Conservation (phyloP, 2,797 vertebrate genomes). For the Podargus strigoides region DNA sequence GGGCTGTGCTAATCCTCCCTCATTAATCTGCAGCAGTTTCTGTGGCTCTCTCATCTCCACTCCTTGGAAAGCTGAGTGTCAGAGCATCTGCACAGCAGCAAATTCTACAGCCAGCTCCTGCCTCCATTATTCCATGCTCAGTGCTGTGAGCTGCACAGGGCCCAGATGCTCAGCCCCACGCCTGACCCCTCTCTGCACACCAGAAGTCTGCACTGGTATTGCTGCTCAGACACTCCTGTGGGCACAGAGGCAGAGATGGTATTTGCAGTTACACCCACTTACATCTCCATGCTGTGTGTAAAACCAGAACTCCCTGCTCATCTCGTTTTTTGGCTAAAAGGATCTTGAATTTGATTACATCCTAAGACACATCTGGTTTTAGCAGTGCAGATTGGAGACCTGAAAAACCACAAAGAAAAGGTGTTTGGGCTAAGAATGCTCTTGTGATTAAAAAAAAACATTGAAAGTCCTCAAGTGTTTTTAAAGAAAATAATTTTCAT, state of each 20-base stretch:
- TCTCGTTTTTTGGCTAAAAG: not conserved
- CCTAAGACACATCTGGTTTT: not conserved
- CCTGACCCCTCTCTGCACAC: not conserved
- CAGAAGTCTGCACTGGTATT: not conserved
- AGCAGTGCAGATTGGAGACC: not conserved
- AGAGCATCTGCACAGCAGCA: not conserved
- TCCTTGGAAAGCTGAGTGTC: not conserved
- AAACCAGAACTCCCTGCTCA: not conserved
- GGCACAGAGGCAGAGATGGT: not conserved
- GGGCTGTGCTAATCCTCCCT: not conserved
- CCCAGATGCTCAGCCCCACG: not conserved
- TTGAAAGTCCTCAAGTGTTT: not conserved
- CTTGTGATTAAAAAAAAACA: not conserved
- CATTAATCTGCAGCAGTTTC: not conserved
- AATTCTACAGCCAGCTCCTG: not conserved
- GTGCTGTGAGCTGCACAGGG: not conserved
- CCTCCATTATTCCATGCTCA: not conserved
- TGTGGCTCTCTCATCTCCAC: not conserved
- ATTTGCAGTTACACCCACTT: not conserved
- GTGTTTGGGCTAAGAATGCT: constrained; percentile 13
- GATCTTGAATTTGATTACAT: not conserved
- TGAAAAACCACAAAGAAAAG: constrained; percentile 1
- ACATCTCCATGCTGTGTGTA: not conserved
- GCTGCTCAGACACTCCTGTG: not conserved
- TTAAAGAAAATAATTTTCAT: constrained; percentile 26